Conservation (phyloP, 1,140 invertebrate species). For the Halyomorpha halys region DNA sequence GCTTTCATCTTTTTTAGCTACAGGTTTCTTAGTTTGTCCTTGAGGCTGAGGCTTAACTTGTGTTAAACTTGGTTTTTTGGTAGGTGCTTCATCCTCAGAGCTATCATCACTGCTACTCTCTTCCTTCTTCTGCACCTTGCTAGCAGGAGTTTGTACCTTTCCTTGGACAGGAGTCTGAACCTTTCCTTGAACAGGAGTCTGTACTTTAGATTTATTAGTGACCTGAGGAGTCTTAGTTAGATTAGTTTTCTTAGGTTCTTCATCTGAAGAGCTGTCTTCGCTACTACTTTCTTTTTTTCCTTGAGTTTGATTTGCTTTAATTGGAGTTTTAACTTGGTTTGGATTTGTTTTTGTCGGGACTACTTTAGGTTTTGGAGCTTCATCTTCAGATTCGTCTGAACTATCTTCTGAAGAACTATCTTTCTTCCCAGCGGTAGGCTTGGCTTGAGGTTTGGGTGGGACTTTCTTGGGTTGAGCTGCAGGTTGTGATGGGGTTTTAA, state of each 20-base stretch:
- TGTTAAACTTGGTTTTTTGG: background rate
- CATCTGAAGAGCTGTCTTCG: constrained; percentile 9
- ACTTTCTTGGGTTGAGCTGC: background rate
- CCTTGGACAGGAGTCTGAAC: too few species aligned
- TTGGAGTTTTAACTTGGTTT: too few species aligned
- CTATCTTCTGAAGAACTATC: constrained; percentile 38
- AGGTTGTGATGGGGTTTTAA: constrained; percentile 15
- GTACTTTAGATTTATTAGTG: too few species aligned
- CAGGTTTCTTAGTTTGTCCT: background rate
- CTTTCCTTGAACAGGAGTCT: background rate
- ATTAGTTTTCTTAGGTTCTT: constrained; percentile 3
- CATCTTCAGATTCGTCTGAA: constrained; percentile 36
- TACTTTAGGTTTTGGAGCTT: constrained; percentile 18
- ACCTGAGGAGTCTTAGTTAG: too few species aligned
- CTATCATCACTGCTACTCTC: constrained; percentile 20
- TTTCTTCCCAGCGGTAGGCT: constrained; percentile 35
- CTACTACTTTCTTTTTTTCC: background rate
- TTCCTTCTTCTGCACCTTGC: constrained; percentile 21
- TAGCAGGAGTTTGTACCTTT: background rate
- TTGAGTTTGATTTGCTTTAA: background rate
- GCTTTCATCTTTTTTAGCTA: background rate
- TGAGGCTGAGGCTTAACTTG: background rate
- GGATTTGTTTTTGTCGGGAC: background rate
- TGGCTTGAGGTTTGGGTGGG: constrained; percentile 25
- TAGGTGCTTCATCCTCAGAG: constrained; percentile 9